Base-by-base conservation (phyloP, 2,113 vertebrate genomes). In the Strigops habroptila region DNA sequence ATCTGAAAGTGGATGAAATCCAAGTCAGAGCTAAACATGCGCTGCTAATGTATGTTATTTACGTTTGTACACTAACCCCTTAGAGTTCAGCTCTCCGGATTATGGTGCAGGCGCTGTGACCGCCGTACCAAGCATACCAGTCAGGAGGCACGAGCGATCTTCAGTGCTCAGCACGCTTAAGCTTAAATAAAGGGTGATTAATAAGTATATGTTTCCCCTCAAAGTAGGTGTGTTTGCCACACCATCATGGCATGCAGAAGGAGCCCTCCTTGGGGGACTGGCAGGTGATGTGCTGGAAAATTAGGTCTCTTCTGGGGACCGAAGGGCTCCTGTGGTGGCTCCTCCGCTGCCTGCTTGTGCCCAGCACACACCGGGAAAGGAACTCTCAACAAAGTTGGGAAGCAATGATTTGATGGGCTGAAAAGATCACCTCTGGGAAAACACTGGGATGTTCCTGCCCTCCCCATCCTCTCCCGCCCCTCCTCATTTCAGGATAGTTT, bases 1-100 rank as follows among this genome's bases (percentile, higher is more conserved):
- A 94, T 84, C 85, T 60, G 94, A 96, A 97, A 97, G 96, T 95
- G 88, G 95, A 95, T 84, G 96, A 96, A 97, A 97, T 98, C 76
- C 88, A 96, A 96, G 86, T 92, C 80, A 10, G 53, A 94, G 79
- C 86, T 22, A 10, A 93, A 86, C 90, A 30, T 31, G 71, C 6
- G 2, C 79, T 3, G 24, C 82, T 96, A 91, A 94, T 92, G 92
- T 91, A 67, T 91, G 84, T 97, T 96, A 91, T 95, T 96, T 92
- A 93, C 53, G 41, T 95, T 85, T 79, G 88, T 35, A 5, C 8
- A 12, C 86, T 93, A 64, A 67, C 46, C 84, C 67, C 88, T 93
- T 30, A 7, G 81, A 82, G 84, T 11, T 94, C 85, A 62, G 15
- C 93, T 70, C 92, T 84, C 48, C 6, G 21, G 31, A 82, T 91